These are phyloP conservation scores for Aphis gossypii DNA, from an alignment of 1,140 invertebrate genomes.

Conservation along the genomic window DNA sequence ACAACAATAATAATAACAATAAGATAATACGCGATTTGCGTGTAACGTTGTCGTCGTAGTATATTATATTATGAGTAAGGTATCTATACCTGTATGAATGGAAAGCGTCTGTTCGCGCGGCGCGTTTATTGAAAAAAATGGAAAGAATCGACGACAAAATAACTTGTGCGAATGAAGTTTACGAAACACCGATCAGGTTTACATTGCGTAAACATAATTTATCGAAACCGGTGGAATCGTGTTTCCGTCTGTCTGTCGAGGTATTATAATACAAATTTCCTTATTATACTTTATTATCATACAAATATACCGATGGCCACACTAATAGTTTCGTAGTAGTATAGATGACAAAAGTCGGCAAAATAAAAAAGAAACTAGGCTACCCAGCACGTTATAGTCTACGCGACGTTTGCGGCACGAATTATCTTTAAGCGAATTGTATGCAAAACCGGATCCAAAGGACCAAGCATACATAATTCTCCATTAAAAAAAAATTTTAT, in stretches of 20 bases:
- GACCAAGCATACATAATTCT: not conserved
- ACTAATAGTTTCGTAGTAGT: not conserved
- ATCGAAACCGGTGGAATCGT: not conserved
- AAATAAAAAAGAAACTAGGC: not conserved
- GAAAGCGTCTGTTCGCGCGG: not conserved
- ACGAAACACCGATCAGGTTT: not conserved
- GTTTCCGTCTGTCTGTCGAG: not conserved
- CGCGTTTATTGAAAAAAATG: not conserved
- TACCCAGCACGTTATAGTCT: not conserved
- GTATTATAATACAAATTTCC: not conserved
- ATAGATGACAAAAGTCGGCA: not conserved
- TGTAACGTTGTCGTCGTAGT: not conserved
- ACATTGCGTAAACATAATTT: constrained; percentile 17
- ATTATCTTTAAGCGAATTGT: not conserved
- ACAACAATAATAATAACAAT: constrained; percentile 13
- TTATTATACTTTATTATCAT: constrained; percentile 16
- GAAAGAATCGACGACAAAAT: not conserved
- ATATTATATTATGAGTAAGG: not conserved
- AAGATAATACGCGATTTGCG: not conserved
- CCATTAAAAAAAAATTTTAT: no score
- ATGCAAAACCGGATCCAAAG: not conserved
- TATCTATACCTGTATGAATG: not conserved
- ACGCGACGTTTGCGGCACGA: not conserved
- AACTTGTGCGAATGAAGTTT: not conserved
- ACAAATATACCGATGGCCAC: not conserved